A percentile compares a stretch with the other conserved stretches of the same genome.
phyloP scores from a whole-genome alignment of 2,888 invertebrate species.

The Leucoptera coffeella region DNA sequence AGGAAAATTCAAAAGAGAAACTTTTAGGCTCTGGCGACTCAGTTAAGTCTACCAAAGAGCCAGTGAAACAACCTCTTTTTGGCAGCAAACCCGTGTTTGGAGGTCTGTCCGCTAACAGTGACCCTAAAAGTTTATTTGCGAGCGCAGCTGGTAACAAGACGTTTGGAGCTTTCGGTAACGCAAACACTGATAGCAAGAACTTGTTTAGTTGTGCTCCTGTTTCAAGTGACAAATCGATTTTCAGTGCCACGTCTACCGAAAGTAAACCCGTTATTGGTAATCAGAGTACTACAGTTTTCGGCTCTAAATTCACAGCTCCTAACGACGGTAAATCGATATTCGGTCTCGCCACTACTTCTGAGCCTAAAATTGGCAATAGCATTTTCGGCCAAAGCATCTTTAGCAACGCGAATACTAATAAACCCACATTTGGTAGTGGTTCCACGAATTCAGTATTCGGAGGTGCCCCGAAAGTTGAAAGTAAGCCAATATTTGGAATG shows the following conservation, averaged over 20 bases:
- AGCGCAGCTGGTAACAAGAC: constrained; percentile 5
- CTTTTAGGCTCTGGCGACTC: too few relatives aligned
- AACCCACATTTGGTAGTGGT: constrained; percentile 1
- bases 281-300: background rate
- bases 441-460: too few relatives aligned
- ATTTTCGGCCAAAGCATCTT: background rate
- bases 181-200: constrained; percentile 1
- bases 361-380: background rate
- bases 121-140: constrained; percentile 8
- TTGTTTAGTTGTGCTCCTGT: constrained; percentile 8
- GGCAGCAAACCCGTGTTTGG: too few relatives aligned
- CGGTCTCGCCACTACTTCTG: background rate
- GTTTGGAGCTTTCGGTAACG: background rate
- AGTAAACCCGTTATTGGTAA: constrained; percentile 1
- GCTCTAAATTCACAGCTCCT: background rate
- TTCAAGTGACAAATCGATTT: constrained; percentile 12
- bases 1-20: too few relatives aligned
- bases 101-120: too few relatives aligned
- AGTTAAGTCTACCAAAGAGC: too few relatives aligned
- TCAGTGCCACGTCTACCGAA: constrained; percentile 10
- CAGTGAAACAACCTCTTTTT: too few relatives aligned
- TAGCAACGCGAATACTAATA: constrained; percentile 1
- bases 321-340: background rate
- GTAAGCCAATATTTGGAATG: constrained; percentile 2
- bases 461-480: background rate